Conservation (phyloP, 1,140 invertebrate genomes). For the Steinernema feltiae region DNA sequence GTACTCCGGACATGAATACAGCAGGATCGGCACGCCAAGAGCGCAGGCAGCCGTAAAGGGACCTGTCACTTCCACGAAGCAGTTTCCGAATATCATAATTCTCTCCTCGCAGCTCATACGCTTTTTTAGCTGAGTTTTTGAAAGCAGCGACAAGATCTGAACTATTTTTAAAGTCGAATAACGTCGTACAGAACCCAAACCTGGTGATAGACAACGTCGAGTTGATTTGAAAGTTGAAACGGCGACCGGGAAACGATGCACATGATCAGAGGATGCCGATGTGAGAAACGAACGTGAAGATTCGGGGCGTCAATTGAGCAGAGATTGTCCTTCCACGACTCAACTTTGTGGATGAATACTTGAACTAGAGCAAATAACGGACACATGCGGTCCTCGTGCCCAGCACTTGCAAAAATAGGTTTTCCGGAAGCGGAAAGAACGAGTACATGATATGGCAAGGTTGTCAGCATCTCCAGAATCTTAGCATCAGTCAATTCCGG, state of each 20-base stretch:
- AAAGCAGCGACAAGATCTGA: neutral
- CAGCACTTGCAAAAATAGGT: neutral
- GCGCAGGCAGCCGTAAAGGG: neutral
- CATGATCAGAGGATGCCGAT: neutral
- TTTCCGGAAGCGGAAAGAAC: neutral
- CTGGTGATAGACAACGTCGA: neutral
- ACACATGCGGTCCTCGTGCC: neutral
- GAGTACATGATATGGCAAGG: neutral
- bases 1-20: neutral
- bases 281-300: neutral
- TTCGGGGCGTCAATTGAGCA: slow-evolving; percentile 4
- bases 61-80: neutral
- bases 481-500: neutral
- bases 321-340: slow-evolving; percentile 2
- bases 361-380: slow-evolving; percentile 2
- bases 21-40: neutral
- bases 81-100: neutral
- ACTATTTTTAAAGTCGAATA: too few relatives aligned
- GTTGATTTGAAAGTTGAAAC: neutral
- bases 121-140: slow-evolving; percentile 9
- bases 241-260: neutral
- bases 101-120: neutral
- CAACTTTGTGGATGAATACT: neutral
- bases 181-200: too few relatives aligned
- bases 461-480: neutral